Conservation (phyloP, 2,113 vertebrate genomes). For the Polypterus bichir region DNA sequence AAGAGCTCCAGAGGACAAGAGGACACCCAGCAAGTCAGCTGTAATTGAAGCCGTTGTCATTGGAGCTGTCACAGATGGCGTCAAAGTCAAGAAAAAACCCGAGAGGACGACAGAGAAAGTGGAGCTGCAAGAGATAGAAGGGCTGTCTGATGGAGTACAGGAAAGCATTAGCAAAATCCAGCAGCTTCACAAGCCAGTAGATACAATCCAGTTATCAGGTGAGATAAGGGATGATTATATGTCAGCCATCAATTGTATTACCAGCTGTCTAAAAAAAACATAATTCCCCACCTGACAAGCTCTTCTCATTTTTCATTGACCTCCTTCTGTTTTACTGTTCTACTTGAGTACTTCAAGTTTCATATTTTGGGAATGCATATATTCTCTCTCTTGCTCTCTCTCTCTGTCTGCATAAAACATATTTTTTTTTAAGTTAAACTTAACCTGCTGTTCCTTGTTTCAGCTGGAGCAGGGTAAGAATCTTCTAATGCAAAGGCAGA, state of each 20-base stretch:
- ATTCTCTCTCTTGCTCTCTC: slow-evolving; percentile 12
- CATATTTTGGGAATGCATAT: background rate
- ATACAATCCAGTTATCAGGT: slow-evolving; percentile 54
- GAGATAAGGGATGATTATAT: slow-evolving; percentile 53
- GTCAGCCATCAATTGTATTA: slow-evolving; percentile 39
- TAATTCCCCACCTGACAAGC: slow-evolving; percentile 39
- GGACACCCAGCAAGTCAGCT: slow-evolving; percentile 37
- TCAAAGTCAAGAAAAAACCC: slow-evolving; percentile 40
- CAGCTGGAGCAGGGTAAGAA: too few species aligned
- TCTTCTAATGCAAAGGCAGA: too few species aligned
- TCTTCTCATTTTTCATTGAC: slow-evolving; percentile 27
- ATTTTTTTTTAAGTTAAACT: too few species aligned
- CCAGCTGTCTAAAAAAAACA: slow-evolving; percentile 31
- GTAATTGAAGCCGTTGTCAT: slow-evolving; percentile 29
- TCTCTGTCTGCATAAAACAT: slow-evolving; percentile 6
- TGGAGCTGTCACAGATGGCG: slow-evolving; percentile 29
- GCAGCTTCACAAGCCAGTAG: slow-evolving; percentile 52
- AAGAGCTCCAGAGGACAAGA: slow-evolving; percentile 56
- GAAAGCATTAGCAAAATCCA: slow-evolving; percentile 38
- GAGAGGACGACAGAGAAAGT: slow-evolving; percentile 29
- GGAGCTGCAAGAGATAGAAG: slow-evolving; percentile 28
- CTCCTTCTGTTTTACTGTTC: slow-evolving; percentile 10
- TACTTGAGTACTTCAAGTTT: background rate
- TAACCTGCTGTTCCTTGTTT: too few species aligned
- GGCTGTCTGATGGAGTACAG: slow-evolving; percentile 31